Conservation (phyloP, 2,113 vertebrate species). For the Xenopus tropicalis region UCB_Xtro_10.0 CM004443.2:149851501-149852000, state of each 20-base stretch:
- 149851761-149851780: not conserved
- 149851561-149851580: too few relatives aligned
- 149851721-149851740: not conserved
- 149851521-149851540: too few relatives aligned
- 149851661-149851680: not conserved
- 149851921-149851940: not conserved
- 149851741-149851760: not conserved
- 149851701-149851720: too few relatives aligned
- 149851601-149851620: too few relatives aligned
- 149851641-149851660: too few relatives aligned
- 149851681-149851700: too few relatives aligned
- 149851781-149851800: not conserved
- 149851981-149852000: too few relatives aligned
- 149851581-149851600: too few relatives aligned
- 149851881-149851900: not conserved
- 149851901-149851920: not conserved
- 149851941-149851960: not conserved
- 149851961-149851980: not conserved
- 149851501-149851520: too few relatives aligned
- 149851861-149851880: not conserved
- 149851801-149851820: not conserved
- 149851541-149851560: too few relatives aligned
- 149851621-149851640: too few relatives aligned
- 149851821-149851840: not conserved
- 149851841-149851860: not conserved